Base-by-base conservation (phyloP, 2,888 invertebrate species). In the Lepetodrilus schrolli region DNA sequence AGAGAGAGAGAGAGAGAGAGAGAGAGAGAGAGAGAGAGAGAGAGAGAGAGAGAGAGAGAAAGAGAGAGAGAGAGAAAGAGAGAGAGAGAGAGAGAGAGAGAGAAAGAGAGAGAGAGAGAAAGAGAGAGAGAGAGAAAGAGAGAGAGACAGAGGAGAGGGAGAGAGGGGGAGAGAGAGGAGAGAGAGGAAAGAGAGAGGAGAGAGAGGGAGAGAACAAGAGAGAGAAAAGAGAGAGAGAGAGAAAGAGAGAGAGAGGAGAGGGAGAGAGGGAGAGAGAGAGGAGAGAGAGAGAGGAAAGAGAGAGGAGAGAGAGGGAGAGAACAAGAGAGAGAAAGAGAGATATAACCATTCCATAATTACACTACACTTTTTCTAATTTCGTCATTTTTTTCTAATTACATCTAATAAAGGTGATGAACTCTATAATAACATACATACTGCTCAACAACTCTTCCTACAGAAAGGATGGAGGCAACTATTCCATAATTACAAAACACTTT, bases 101-200 rank as follows among this genome's bases (percentile, higher is more conserved):
- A 38, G 38, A 38, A 10, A 38, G 38, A 38, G 38, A 38, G 38
- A 38, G 38, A 38, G 38, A 38, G 38, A 38, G 38, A 38, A 10
- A 38, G 38, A 38, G 38, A 38, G 51, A 21, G 51, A 51, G 21
- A 51, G 10, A 51, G 51, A 51, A 21, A 51, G 50, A 50, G 50
- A 50, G 51, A 51, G 51, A 51, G 51, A 7, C 17, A 20, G 17
- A 4, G 20, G 23, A 38, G 38, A 38, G 38, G 13, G 13, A 38
- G 13, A 10, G 13, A 38, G 13, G 13, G 13, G 7, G 38, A 10
- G 13, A 8, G 38, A 38, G 13, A 38, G 38, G 13, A 38, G 7
- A 38, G 13, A 8, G 38, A 38, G 8, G 13, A 38, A 10, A 38
- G 13, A 38, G 13, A 38, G 38, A 38, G 38, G 13, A 38, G 8